A percentile compares a stretch with the other conserved stretches of the same genome.
Evolutionary conservation across 2,113 vertebrate species (phyloP).

Genomic region (Cathartes aura): DNA sequence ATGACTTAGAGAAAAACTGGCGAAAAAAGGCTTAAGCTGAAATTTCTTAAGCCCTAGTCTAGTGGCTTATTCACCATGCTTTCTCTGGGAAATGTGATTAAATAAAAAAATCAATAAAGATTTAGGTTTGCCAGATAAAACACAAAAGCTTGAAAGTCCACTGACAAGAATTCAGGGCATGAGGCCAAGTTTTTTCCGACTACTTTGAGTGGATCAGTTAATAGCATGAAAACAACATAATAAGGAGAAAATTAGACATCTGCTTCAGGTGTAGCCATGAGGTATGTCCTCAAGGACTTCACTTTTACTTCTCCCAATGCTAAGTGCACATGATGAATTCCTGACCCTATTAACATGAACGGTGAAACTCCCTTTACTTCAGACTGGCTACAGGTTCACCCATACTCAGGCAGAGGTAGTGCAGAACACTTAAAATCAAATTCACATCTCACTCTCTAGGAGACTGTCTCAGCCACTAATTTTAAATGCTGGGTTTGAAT

Average conservation of each 20-base stretch:
- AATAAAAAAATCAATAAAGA: constrained; percentile 70
- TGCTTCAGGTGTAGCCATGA: neutral
- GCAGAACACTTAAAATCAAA: neutral
- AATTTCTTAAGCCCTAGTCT: constrained; percentile 37
- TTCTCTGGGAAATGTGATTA: constrained; percentile 63
- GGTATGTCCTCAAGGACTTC: neutral
- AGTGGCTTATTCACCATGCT: constrained; percentile 40
- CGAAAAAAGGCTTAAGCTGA: neutral
- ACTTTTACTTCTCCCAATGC: neutral
- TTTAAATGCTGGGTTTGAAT: neutral
- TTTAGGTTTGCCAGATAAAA: constrained; percentile 63
- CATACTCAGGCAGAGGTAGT: neutral
- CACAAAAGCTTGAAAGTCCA: constrained; percentile 50
- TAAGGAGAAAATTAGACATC: constrained; percentile 43
- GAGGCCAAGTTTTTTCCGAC: constrained; percentile 26
- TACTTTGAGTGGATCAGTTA: constrained; percentile 41
- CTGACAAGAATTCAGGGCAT: constrained; percentile 50
- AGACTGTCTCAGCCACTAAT: neutral
- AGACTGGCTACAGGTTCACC: neutral
- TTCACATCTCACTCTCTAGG: neutral
- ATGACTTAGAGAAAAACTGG: neutral
- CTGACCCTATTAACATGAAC: neutral
- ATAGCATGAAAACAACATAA: constrained; percentile 57
- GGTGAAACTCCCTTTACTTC: neutral
- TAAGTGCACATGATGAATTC: neutral